Evolutionary conservation across 2,113 vertebrate species (phyloP).

Genomic region (Callaeas wilsoni): DNA sequence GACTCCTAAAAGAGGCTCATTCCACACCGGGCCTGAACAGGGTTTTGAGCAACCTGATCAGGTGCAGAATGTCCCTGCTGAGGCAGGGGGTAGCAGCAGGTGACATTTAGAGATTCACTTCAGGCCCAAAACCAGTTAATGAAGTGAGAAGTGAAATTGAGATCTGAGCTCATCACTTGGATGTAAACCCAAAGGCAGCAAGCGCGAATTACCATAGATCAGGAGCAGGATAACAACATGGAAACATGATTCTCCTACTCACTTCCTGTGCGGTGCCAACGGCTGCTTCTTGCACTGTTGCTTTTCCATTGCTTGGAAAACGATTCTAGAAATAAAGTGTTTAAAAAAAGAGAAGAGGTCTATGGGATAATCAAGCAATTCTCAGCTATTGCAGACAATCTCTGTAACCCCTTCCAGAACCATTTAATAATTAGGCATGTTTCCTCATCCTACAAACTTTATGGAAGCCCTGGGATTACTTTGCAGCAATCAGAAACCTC

Average conservation of each 20-base stretch:
- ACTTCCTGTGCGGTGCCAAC: neutral
- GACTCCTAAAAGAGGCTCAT: neutral
- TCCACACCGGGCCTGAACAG: accelerated
- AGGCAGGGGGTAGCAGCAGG: neutral
- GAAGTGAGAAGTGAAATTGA: neutral
- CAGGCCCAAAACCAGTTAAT: neutral
- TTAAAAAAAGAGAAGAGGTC: neutral
- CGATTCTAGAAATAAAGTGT: neutral
- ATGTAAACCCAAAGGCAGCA: neutral
- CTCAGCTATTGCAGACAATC: neutral
- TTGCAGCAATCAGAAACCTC: neutral
- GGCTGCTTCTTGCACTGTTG: neutral
- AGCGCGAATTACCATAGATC: neutral
- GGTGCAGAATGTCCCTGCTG: neutral
- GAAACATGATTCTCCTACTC: neutral
- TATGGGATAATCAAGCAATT: neutral
- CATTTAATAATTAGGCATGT: neutral
- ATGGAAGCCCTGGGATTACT: neutral
- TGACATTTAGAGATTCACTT: neutral
- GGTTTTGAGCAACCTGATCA: neutral
- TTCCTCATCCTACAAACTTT: neutral
- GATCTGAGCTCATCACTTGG: neutral
- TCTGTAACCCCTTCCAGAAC: neutral
- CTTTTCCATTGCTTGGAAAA: neutral
- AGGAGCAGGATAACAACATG: neutral